Evolutionary conservation across 2,888 invertebrate genomes (phyloP).

Genomic region (Rhagonycha fulva): DNA sequence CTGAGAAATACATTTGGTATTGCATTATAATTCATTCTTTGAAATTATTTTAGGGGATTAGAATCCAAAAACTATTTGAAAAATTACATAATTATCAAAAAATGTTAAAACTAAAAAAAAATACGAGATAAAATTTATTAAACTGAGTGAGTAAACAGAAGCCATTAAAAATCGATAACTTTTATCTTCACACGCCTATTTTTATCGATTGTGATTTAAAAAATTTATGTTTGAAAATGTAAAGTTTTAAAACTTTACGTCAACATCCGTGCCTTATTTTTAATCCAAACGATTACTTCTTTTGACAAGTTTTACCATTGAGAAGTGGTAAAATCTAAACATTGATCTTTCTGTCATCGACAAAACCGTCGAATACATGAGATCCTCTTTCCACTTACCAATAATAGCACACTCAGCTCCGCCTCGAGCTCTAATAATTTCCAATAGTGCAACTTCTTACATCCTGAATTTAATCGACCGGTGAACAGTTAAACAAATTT

Average conservation of each 20-base stretch:
- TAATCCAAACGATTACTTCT: background rate
- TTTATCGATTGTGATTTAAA: background rate
- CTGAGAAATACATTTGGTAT: background rate
- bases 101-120: background rate
- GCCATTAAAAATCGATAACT: background rate
- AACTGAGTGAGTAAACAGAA: background rate
- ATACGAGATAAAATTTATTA: background rate
- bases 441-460: background rate
- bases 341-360: background rate
- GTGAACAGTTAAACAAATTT: background rate
- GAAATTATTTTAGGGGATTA: background rate
- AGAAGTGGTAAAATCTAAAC: background rate
- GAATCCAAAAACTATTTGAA: background rate
- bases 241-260: background rate
- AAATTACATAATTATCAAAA: background rate
- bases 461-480: background rate
- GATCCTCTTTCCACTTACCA: background rate
- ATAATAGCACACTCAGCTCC: background rate
- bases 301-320: background rate
- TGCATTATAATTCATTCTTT: background rate
- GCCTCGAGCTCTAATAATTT: background rate
- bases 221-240: background rate
- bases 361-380: background rate
- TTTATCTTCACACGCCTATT: background rate
- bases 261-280: background rate